Percentiles rank a stretch among this genome's conserved stretches.
These are phyloP conservation scores for Oncorhynchus masou DNA, from an alignment of 2,113 vertebrate genomes.

Conservation along the genomic window DNA sequence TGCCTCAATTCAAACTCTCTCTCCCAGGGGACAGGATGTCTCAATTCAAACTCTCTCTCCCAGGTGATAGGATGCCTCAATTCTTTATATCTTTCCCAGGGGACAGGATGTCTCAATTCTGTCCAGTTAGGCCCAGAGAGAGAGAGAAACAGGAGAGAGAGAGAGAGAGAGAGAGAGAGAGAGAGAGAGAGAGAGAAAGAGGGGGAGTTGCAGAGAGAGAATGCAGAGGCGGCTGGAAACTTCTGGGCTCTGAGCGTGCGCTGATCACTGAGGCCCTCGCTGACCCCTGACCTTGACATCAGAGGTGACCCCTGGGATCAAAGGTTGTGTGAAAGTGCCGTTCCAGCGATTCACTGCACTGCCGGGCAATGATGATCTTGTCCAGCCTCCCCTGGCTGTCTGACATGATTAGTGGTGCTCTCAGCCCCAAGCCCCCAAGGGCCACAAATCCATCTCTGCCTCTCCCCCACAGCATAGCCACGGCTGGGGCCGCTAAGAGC, in stretches of 20 bases:
- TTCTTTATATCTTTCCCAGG: no score
- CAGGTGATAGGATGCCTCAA: no score
- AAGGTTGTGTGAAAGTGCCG: conserved; percentile 77
- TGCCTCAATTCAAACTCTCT: no score
- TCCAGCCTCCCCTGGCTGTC: conserved; percentile 68
- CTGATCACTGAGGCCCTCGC: conserved; percentile 59
- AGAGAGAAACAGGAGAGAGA: conserved; percentile 19
- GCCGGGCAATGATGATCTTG: conserved; percentile 69
- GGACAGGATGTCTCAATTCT: conserved; percentile 63
- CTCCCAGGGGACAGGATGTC: no score
- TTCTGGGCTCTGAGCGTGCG: conserved; percentile 19
- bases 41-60: no score
- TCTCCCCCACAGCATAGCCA: conserved; percentile 33
- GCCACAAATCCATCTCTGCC: conserved; percentile 61
- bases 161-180: no score
- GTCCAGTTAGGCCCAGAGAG: conserved; percentile 14
- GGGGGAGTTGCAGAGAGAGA: no score
- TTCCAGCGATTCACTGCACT: conserved; percentile 67
- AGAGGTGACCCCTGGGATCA: conserved; percentile 61
- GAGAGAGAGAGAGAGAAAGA: no score
- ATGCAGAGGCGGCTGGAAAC: no score
- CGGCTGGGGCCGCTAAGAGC: conserved; percentile 62
- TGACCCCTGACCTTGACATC: conserved; percentile 74
- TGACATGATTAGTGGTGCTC: conserved; percentile 64
- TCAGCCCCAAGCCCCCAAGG: conserved; percentile 60